Evolutionary conservation across 35 echinoderm and acorn worm species (phyloP).

Genomic region (Ophiothrix spiculata): DNA sequence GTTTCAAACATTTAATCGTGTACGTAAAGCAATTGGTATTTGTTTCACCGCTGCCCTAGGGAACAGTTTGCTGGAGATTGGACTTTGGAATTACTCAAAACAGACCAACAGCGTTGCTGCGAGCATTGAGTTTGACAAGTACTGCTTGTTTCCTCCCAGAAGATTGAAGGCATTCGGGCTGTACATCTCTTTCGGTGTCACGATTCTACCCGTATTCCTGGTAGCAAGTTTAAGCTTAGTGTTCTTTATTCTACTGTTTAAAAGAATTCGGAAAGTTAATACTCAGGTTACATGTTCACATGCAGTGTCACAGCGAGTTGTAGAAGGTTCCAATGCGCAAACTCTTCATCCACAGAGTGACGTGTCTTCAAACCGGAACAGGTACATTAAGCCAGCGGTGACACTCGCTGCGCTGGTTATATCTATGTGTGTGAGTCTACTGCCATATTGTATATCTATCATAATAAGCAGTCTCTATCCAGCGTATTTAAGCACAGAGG

Average conservation of each 20-base stretch:
- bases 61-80: background rate
- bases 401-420: background rate
- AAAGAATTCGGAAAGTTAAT: background rate
- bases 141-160: background rate
- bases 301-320: too few relatives aligned
- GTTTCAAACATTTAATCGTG: background rate
- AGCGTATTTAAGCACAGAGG: background rate
- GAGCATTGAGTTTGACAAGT: background rate
- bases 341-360: too few relatives aligned
- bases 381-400: background rate
- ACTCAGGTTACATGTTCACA: too few relatives aligned
- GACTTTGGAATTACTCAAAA: background rate
- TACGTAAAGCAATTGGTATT: background rate
- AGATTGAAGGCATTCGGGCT: background rate
- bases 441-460: background rate
- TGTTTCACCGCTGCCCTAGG: background rate
- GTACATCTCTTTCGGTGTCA: background rate
- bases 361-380: too few relatives aligned
- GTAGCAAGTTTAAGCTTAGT: background rate
- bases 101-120: background rate
- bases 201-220: background rate
- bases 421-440: background rate
- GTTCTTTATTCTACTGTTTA: background rate
- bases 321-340: too few relatives aligned
- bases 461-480: background rate